Evolutionary conservation across 2,888 invertebrate species (phyloP).

Genomic region (Glomeris marginata): DNA sequence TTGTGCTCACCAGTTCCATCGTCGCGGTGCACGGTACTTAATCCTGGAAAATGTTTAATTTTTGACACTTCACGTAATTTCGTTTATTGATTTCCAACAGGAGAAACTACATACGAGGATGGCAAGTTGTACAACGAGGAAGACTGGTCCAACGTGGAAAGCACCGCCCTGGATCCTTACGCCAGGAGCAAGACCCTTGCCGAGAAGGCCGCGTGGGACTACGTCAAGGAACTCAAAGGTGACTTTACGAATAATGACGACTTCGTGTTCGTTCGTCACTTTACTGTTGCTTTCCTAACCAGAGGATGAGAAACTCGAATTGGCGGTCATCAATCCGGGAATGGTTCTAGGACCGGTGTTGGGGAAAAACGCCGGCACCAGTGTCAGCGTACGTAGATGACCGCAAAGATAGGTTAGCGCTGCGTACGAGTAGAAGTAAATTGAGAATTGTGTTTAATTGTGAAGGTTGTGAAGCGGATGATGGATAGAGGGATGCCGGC

Average conservation of each 20-base stretch:
- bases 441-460: constrained; percentile 9
- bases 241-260: constrained; percentile 4
- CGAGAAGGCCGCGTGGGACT: constrained; percentile 40
- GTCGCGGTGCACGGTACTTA: constrained; percentile 32
- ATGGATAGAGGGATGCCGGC: constrained; percentile 28
- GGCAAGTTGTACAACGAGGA: constrained; percentile 30
- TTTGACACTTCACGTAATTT: too few species aligned
- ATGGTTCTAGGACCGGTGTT: constrained; percentile 35
- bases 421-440: too few species aligned
- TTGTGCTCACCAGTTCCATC: constrained; percentile 37
- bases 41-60: too few species aligned
- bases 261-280: constrained; percentile 1
- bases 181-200: constrained; percentile 36
- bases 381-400: constrained; percentile 13
- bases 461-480: constrained; percentile 18
- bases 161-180: constrained; percentile 26
- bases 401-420: too few species aligned
- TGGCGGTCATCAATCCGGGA: constrained; percentile 37
- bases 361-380: constrained; percentile 19
- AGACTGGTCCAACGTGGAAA: constrained; percentile 30
- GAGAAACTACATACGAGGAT: constrained; percentile 23
- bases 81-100: constrained; percentile 20
- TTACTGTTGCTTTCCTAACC: neutral
- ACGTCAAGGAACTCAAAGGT: constrained; percentile 33
- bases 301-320: constrained; percentile 32